Evolutionary conservation across 2,888 invertebrate genomes (phyloP).

Genomic region (Drosophila seclusa): DNA sequence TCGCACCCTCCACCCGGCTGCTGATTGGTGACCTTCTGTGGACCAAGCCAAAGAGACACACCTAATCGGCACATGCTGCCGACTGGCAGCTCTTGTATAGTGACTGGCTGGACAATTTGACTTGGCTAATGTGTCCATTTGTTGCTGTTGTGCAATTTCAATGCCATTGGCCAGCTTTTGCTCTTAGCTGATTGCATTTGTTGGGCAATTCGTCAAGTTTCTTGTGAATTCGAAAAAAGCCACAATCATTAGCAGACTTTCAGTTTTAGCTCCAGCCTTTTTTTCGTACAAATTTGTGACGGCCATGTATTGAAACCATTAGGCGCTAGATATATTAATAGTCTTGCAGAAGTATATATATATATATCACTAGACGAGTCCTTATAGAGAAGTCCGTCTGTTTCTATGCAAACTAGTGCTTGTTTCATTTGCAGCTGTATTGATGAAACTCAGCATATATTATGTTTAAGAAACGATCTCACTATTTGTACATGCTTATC

Average conservation of each 20-base stretch:
- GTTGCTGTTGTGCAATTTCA: conserved; percentile 62
- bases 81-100: conserved; percentile 25
- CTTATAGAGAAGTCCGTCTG: background rate
- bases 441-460: background rate
- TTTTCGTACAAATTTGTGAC: conserved; percentile 2
- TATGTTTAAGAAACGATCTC: background rate
- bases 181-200: conserved; percentile 52
- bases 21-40: conserved; percentile 36
- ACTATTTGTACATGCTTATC: background rate
- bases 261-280: conserved; percentile 2
- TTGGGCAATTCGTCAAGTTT: conserved; percentile 39
- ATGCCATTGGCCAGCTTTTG: conserved; percentile 61
- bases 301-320: conserved; percentile 5
- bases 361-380: background rate
- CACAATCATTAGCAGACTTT: conserved; percentile 33
- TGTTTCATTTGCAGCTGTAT: background rate
- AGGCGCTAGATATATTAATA: conserved; percentile 2
- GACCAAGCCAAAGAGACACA: conserved; percentile 42
- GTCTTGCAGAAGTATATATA: background rate
- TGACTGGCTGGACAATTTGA: conserved; percentile 38
- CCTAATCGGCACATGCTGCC: conserved; percentile 39
- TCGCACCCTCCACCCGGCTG: conserved; percentile 3
- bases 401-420: background rate
- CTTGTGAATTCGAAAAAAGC: conserved; percentile 30
- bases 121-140: conserved; percentile 56